Percentiles rank a stretch among this genome's conserved stretches.
These are phyloP conservation scores for Clamator glandarius DNA, from an alignment of 2,797 vertebrate species.

Conservation along the genomic window DNA sequence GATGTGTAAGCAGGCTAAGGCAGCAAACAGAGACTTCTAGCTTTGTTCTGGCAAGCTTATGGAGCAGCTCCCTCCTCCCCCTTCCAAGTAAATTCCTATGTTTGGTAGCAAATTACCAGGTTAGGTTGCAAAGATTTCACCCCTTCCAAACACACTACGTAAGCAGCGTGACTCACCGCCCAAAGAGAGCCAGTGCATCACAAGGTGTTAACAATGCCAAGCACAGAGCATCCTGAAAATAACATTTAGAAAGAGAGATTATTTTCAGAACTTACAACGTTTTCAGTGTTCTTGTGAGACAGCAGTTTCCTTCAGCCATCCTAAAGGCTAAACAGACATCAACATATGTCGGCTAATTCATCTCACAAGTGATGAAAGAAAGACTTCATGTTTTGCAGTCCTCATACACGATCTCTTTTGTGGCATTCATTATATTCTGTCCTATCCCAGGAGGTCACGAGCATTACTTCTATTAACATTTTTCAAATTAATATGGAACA, in stretches of 20 bases:
- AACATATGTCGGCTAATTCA: not conserved
- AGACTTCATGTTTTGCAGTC: not conserved
- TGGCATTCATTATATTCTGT: not conserved
- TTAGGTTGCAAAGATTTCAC: not conserved
- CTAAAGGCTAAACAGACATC: not conserved
- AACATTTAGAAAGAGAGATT: not conserved
- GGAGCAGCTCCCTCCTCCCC: not conserved
- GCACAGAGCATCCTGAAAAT: not conserved
- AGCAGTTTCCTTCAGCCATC: not conserved
- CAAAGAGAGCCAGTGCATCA: not conserved
- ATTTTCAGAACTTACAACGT: not conserved
- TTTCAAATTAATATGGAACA: not conserved
- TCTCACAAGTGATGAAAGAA: not conserved
- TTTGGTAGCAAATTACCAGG: not conserved
- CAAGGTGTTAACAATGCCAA: conserved; percentile 7
- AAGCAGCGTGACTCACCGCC: not conserved
- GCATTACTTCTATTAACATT: not conserved
- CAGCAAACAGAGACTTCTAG: rapidly evolving
- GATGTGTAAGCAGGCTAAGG: not conserved
- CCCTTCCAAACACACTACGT: not conserved
- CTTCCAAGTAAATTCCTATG: not conserved
- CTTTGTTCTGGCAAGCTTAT: not conserved
- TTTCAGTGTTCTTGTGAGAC: not conserved
- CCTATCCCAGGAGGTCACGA: not conserved
- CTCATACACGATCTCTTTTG: not conserved